A percentile compares a stretch with the other conserved stretches of the same genome.
Evolutionary conservation across 2,113 vertebrate species (phyloP).

Genomic region (Ceuthmochares aereus): DNA sequence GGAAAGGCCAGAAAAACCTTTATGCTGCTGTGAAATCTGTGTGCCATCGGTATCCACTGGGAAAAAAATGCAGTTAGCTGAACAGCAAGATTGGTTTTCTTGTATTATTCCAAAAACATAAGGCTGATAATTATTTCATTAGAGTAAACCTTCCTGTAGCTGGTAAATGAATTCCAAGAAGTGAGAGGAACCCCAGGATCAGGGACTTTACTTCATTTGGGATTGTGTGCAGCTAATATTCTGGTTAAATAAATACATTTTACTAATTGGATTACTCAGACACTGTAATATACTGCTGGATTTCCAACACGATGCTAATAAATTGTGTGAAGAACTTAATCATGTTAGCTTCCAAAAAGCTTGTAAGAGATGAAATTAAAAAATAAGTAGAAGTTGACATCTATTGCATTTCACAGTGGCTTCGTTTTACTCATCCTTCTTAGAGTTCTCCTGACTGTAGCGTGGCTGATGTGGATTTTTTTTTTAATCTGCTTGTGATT

Average conservation of each 20-base stretch:
- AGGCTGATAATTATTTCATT: conserved; percentile 57
- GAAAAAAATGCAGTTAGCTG: not conserved
- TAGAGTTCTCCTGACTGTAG: conserved; percentile 37
- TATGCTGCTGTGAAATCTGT: not conserved
- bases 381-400: conserved; percentile 73
- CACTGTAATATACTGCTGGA: conserved; percentile 71
- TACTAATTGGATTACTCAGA: conserved; percentile 82
- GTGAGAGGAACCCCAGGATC: not conserved
- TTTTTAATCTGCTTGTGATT: conserved; percentile 61
- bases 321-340: conserved; percentile 81
- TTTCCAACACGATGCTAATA: conserved; percentile 81
- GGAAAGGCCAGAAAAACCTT: not conserved
- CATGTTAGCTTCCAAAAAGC: conserved; percentile 77
- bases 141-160: conserved; percentile 40
- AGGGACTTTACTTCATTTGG: conserved; percentile 54
- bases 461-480: conserved; percentile 18
- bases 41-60: not conserved
- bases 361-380: conserved; percentile 78
- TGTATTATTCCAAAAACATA: conserved; percentile 48
- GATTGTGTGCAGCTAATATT: conserved; percentile 63
- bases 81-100: conserved; percentile 33
- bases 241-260: conserved; percentile 77
- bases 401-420: conserved; percentile 59
- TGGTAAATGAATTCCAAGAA: conserved; percentile 47
- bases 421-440: conserved; percentile 69